phyloP scores from a whole-genome alignment of 2,888 invertebrate species.

The Trachelus stipa region DNA sequence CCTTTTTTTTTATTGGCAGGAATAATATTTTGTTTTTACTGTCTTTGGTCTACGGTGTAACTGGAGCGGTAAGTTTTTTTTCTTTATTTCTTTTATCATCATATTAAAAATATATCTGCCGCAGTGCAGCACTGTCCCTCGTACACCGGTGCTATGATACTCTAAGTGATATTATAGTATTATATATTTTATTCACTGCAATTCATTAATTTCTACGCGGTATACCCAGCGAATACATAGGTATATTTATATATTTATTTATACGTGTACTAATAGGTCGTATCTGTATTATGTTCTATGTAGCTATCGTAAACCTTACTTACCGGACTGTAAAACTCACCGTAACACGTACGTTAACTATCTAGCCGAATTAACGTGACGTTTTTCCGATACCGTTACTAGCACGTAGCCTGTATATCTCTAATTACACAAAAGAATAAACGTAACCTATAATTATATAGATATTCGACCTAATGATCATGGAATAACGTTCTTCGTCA shows the following conservation, averaged over 20 bases:
- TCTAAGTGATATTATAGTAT: not conserved
- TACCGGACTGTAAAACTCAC: not conserved
- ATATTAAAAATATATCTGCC: not conserved
- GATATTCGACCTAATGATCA: not conserved
- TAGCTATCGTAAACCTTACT: not conserved
- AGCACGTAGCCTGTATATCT: not conserved
- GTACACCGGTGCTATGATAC: not conserved
- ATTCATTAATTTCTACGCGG: not conserved
- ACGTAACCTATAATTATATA: not conserved
- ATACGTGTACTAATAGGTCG: not conserved
- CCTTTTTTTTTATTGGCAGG: no score
- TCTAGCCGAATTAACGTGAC: not conserved
- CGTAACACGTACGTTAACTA: not conserved
- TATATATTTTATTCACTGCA: not conserved
- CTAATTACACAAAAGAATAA: not conserved
- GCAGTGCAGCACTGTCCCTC: not conserved
- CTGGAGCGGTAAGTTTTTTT: not conserved
- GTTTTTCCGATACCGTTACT: not conserved
- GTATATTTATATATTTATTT: not conserved
- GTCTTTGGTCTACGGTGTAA: not conserved
- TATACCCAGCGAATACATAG: not conserved
- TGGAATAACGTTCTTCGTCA: not conserved
- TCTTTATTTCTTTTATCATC: not conserved
- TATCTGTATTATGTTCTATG: not conserved
- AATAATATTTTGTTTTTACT: not conserved